Conservation (phyloP, 2,888 invertebrate genomes). For the Microchrysa polita region DNA sequence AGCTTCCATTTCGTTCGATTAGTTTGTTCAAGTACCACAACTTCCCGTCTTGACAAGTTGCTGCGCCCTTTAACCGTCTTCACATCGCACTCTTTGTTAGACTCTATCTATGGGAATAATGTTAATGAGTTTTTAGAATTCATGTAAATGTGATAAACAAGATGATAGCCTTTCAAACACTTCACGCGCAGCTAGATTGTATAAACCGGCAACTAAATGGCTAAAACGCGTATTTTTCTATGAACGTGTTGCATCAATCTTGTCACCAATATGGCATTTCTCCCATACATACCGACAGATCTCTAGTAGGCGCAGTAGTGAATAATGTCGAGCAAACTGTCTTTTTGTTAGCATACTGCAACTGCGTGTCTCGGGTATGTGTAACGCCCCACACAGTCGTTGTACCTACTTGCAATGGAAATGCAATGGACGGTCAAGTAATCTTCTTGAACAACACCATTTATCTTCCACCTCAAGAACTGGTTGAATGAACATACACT, state of each 20-base stretch:
- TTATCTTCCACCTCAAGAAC: background rate
- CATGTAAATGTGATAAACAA: background rate
- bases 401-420: too few species aligned
- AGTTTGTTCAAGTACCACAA: too few species aligned
- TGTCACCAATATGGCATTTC: background rate
- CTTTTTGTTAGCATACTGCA: background rate
- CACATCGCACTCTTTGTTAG: background rate
- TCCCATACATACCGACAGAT: background rate
- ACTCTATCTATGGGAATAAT: background rate
- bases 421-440: background rate
- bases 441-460: slow-evolving; percentile 9
- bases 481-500: too few species aligned
- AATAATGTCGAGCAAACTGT: background rate
- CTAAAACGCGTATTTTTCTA: slow-evolving; percentile 6
- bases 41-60: too few species aligned
- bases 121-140: slow-evolving; percentile 10
- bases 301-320: background rate
- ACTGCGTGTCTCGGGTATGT: background rate
- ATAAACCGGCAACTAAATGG: background rate
- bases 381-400: background rate
- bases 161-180: slow-evolving; percentile 6
- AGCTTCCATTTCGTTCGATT: too few species aligned
- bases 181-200: slow-evolving; percentile 13
- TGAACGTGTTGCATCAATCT: slow-evolving; percentile 9
- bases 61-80: too few species aligned